Percentiles rank a stretch among this genome's conserved stretches.
phyloP scores from a whole-genome alignment of 2,888 invertebrate genomes.

The Tanypteryx hageni region DNA sequence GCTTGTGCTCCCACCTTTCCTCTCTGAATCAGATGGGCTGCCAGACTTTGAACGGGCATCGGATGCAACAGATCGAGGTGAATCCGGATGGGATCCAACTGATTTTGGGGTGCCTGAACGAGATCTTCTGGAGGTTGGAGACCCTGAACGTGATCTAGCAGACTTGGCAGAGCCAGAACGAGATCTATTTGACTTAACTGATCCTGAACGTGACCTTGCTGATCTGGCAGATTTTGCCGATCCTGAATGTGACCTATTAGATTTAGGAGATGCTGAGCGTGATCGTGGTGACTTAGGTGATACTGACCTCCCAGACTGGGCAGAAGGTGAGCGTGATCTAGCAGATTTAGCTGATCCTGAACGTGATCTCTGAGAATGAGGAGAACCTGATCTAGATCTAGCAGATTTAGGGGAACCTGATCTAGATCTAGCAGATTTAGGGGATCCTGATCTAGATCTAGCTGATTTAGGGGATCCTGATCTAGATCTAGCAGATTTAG shows the following conservation, averaged over 20 bases:
- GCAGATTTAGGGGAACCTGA: conserved; percentile 70
- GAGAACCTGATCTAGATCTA: conserved; percentile 72
- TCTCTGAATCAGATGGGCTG: background rate
- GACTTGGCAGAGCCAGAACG: conserved; percentile 69
- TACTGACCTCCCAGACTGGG: conserved; percentile 68
- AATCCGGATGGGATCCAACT: conserved; percentile 68
- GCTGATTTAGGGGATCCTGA: conserved; percentile 70
- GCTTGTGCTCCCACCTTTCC: background rate
- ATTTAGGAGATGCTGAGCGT: conserved; percentile 67
- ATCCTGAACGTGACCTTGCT: conserved; percentile 70
- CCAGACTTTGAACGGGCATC: background rate
- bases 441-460: conserved; percentile 70
- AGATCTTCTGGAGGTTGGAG: conserved; percentile 67
- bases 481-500: conserved; percentile 68
- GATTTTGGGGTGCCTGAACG: conserved; percentile 69
- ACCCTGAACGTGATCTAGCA: conserved; percentile 66
- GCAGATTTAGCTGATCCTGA: conserved; percentile 65
- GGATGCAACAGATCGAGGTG: conserved; percentile 33
- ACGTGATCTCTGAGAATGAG: conserved; percentile 67
- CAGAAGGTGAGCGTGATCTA: conserved; percentile 72
- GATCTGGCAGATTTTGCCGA: conserved; percentile 70
- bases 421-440: conserved; percentile 71
- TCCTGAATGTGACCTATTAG: conserved; percentile 71
- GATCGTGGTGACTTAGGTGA: conserved; percentile 67
- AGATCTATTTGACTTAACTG: conserved; percentile 71